phyloP scores from a whole-genome alignment of 2,797 vertebrate genomes.

The Cossypha dichroa region DNA sequence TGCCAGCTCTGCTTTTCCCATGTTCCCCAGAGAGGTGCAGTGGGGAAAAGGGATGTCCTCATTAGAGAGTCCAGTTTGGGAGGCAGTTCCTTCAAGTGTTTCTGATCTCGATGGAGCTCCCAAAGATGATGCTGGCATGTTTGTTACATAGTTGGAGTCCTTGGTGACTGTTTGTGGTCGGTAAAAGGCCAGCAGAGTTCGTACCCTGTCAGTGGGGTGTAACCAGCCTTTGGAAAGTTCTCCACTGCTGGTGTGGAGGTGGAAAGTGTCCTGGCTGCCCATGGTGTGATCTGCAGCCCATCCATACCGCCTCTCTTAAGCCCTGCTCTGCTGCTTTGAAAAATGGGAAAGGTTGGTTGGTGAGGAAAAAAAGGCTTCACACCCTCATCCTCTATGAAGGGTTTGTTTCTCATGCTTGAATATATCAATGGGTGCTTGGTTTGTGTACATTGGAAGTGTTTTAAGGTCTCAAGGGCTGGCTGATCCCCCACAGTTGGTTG shows the following conservation, averaged over 20 bases:
- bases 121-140: background rate
- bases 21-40: background rate
- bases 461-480: background rate
- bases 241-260: background rate
- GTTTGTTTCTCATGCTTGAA: background rate
- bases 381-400: background rate
- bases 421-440: background rate
- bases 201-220: background rate
- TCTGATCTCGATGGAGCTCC: background rate
- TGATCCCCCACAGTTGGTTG: background rate
- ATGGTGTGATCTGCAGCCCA: background rate
- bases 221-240: background rate
- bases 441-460: background rate
- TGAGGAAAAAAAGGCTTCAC: background rate
- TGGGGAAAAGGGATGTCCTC: background rate
- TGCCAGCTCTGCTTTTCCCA: background rate
- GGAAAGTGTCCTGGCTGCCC: background rate
- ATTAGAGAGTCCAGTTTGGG: background rate
- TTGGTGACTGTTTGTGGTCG: background rate
- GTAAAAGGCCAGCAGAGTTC: background rate
- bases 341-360: background rate
- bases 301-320: rapidly evolving
- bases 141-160: rapidly evolving
- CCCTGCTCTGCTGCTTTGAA: background rate
- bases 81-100: background rate